Evolutionary conservation across 1,140 invertebrate genomes (phyloP).

Genomic region (Drosophila mojavensis): DNA sequence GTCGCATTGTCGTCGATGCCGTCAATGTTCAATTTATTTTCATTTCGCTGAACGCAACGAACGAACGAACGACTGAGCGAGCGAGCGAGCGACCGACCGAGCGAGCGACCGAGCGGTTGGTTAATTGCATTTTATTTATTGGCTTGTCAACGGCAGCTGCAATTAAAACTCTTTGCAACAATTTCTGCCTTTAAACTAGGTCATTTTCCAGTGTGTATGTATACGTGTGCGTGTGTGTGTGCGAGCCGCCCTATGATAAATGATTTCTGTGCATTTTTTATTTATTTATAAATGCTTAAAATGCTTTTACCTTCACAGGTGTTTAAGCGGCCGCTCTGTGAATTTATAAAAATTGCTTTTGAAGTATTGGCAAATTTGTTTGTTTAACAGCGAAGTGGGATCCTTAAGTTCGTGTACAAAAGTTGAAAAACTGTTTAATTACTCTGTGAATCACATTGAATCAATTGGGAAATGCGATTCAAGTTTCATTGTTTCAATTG

Average conservation of each 20-base stretch:
- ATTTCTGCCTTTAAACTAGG: slow-evolving; percentile 29
- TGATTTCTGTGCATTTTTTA: neutral
- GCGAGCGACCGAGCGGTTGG: slow-evolving; percentile 25
- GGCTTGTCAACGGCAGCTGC: slow-evolving; percentile 75
- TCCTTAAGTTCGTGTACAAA: too few species aligned
- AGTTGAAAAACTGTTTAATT: too few species aligned
- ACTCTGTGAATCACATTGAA: too few species aligned
- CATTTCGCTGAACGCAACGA: slow-evolving; percentile 51
- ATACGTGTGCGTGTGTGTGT: slow-evolving; percentile 31
- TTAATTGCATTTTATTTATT: slow-evolving; percentile 82
- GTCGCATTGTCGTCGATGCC: slow-evolving; percentile 46
- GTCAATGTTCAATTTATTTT: slow-evolving; percentile 80
- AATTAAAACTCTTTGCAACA: slow-evolving; percentile 47
- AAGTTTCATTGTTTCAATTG: too few species aligned
- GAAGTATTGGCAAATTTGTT: too few species aligned
- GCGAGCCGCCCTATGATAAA: slow-evolving; percentile 4
- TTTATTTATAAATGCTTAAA: neutral
- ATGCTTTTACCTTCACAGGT: too few species aligned
- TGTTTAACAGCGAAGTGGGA: too few species aligned
- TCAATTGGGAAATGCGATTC: too few species aligned
- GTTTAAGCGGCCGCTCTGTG: too few species aligned
- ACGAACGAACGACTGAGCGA: too few species aligned
- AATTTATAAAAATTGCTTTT: too few species aligned
- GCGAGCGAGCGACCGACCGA: slow-evolving; percentile 21
- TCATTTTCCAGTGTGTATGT: slow-evolving; percentile 50